Percentiles rank a stretch among this genome's conserved stretches.
These are phyloP conservation scores for Paelopatides confundens DNA, from an alignment of 53 echinoderm and acorn worm species.

Conservation along the genomic window DNA sequence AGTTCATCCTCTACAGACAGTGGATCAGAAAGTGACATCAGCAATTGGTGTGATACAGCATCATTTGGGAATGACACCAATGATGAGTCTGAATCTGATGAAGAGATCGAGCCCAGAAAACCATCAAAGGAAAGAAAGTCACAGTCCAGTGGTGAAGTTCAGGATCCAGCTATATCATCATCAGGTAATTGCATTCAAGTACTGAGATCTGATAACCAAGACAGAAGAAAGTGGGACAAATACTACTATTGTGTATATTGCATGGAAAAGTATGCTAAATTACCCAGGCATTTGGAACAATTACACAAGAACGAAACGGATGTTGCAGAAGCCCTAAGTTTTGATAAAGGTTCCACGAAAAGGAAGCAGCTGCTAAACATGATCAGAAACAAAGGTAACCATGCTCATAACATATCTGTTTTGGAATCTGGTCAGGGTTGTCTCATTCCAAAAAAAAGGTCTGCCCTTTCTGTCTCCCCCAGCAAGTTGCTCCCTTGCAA, in stretches of 20 bases:
- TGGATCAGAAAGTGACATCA: too few species aligned
- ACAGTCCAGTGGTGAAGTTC: too few species aligned
- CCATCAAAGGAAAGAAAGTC: too few species aligned
- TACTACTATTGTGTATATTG: conserved; percentile 44
- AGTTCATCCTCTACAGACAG: too few species aligned
- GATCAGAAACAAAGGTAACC: conserved; percentile 54
- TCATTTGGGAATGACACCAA: too few species aligned
- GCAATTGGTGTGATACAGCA: too few species aligned
- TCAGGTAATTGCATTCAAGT: too few species aligned
- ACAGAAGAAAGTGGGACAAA: conserved; percentile 62
- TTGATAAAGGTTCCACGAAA: neutral
- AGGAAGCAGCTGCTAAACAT: conserved; percentile 19
- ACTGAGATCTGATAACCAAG: conserved; percentile 22
- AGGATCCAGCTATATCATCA: too few species aligned
- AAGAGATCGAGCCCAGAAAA: too few species aligned
- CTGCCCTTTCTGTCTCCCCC: neutral
- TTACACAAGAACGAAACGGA: conserved; percentile 22
- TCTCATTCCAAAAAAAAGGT: conserved; percentile 33
- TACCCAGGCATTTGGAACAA: conserved; percentile 42
- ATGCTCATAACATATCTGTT: conserved; percentile 45
- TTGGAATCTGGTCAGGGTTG: conserved; percentile 13
- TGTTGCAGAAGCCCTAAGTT: conserved; percentile 33
- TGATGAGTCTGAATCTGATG: too few species aligned
- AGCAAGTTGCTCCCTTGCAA: conserved; percentile 21
- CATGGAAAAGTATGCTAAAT: conserved; percentile 22